Base-by-base conservation (phyloP, 2,797 vertebrate species). In the Sebastiscus tertius region DNA sequence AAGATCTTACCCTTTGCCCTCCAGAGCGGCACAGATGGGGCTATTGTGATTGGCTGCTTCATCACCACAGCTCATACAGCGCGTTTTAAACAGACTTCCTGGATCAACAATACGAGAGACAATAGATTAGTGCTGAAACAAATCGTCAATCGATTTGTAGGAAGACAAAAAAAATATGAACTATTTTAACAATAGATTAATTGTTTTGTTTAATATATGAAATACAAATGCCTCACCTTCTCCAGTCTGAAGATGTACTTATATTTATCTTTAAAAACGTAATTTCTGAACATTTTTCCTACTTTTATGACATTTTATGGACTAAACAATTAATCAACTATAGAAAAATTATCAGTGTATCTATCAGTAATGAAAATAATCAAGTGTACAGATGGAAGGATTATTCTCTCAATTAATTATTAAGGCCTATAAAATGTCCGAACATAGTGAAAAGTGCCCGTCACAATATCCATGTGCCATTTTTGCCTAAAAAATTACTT, bases 11-110 rank as follows among this genome's bases (percentile, higher is more conserved):
- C 98, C 98, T 95, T 97, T 99, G 85, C 97, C 97, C 10, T 95
- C 91, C 85, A 99, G 82, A 0, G 97, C 97, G 0, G 95, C 93
- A 80, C 98, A 99, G 78, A 99, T 97, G 0, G 98, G 98, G 88
- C 97, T 99, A 81, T 93, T 96, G 93, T 97, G 94, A 92, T 98
- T 98, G 8, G 94, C 93, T 31, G 92, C 90, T 75, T 99, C 94
- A 0, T 96, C 92, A 64, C 97, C 96, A 74, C 98, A 99, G 90
- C 92, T 97, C 89, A 96, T 95, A 63, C 98, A 99, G 58, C 96
- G 96, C 1, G 98, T 99, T 96, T 94, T 97, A 94, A 99, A 99
- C 78, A 99, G 94, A 85, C 97, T 99, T 26, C 98, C 98, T 99
- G 93, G 34, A 67, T 64, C 62, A 20, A 64, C 7, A 16, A 72